Percentiles rank a stretch among this genome's conserved stretches.
These are phyloP conservation scores for Aricia artaxerxes DNA, from an alignment of 2,888 invertebrate species.

Conservation along the genomic window DNA sequence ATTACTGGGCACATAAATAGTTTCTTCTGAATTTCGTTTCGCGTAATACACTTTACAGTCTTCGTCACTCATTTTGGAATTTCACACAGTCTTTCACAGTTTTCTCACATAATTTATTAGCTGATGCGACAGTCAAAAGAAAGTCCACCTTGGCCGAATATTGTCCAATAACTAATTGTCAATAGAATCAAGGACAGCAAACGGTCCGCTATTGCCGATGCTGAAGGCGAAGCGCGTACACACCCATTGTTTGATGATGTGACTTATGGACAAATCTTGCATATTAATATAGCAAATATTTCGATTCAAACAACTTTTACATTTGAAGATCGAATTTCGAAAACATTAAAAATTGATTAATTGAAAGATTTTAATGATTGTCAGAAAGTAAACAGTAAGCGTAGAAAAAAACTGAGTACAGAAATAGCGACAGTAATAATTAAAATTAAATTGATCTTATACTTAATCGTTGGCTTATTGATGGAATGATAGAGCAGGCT, in stretches of 20 bases:
- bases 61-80: conserved; percentile 66
- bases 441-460: neutral
- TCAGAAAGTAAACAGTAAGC: neutral
- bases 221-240: conserved; percentile 58
- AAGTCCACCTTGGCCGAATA: conserved; percentile 56
- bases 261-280: conserved; percentile 66
- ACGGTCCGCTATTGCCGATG: conserved; percentile 69
- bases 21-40: conserved; percentile 61
- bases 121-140: conserved; percentile 37
- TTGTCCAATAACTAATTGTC: conserved; percentile 64
- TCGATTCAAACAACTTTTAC: conserved; percentile 34
- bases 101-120: conserved; percentile 36
- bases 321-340: neutral
- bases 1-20: conserved; percentile 65
- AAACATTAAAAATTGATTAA: neutral
- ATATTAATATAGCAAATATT: conserved; percentile 63
- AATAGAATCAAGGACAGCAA: conserved; percentile 69
- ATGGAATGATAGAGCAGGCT: neutral
- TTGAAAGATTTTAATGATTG: no score
- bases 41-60: conserved; percentile 63
- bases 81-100: conserved; percentile 44
- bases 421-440: no score
- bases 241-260: conserved; percentile 62
- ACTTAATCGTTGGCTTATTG: neutral
- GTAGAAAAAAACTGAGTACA: neutral